These are phyloP conservation scores for Zosterops hypoxanthus DNA, from an alignment of 2,113 vertebrate genomes.

Conservation along the genomic window DNA sequence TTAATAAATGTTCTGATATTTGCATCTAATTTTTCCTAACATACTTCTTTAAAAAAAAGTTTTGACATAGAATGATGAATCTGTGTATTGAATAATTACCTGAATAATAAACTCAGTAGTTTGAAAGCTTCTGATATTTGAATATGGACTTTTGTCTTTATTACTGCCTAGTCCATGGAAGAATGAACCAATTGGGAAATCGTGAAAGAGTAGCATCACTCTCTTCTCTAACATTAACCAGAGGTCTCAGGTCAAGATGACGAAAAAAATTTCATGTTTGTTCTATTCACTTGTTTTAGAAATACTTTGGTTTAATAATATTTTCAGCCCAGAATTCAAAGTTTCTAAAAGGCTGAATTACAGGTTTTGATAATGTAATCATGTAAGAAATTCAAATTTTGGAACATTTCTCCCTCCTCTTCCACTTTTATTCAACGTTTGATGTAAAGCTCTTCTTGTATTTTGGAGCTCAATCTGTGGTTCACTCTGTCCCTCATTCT, in stretches of 20 bases:
- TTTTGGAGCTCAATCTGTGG: rapidly evolving
- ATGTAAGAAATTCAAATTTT: not conserved
- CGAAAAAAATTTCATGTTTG: no score
- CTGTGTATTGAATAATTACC: not conserved
- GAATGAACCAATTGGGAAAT: not conserved
- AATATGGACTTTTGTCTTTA: not conserved
- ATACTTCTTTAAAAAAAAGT: not conserved
- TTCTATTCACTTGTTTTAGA: not conserved
- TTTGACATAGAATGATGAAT: not conserved
- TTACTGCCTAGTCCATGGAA: not conserved
- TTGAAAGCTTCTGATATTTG: not conserved
- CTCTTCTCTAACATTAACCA: not conserved
- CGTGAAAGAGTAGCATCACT: not conserved
- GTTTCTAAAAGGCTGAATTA: not conserved
- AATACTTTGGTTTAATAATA: not conserved
- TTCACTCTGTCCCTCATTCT: not conserved
- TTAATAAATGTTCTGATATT: not conserved
- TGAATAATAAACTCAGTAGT: not conserved
- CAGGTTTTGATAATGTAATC: not conserved
- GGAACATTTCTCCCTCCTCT: not conserved
- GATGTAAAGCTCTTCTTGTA: not conserved
- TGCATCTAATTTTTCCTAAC: not conserved
- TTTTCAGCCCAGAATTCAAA: not conserved
- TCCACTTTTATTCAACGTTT: not conserved
- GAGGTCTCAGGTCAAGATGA: not conserved